Conservation (phyloP, 2,113 vertebrate genomes). For the Synodontis membranacea region DNA sequence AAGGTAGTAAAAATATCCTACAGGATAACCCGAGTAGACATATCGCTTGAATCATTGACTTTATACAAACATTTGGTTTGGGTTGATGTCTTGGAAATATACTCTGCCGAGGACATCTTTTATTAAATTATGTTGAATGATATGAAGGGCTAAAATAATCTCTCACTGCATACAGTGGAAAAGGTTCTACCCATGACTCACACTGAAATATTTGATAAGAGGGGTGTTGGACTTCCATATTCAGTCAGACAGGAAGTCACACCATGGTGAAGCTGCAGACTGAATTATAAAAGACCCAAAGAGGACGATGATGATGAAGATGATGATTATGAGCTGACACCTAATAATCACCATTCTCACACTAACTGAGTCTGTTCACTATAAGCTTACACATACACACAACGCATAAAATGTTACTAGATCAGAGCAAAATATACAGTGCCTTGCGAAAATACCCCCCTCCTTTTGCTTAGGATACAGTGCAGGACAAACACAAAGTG, state of each 20-base stretch:
- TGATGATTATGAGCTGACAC: background rate
- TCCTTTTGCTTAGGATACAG: too few species aligned
- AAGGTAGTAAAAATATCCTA: background rate
- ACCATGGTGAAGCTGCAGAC: constrained; percentile 13
- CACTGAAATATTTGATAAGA: constrained; percentile 8
- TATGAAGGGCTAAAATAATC: background rate
- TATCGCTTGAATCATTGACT: background rate
- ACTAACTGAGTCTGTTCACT: background rate
- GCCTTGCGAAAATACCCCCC: too few species aligned
- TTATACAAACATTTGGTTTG: background rate
- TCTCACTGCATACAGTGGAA: background rate
- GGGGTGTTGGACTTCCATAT: constrained; percentile 5
- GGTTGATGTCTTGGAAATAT: background rate
- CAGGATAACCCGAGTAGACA: background rate
- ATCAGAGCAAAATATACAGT: background rate
- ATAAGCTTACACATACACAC: background rate
- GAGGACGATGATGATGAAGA: background rate
- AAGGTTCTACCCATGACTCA: background rate
- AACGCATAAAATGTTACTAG: background rate
- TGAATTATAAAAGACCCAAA: background rate
- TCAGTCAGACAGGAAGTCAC: constrained; percentile 5
- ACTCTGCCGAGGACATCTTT: background rate
- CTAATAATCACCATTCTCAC: background rate
- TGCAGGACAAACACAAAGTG: too few species aligned
- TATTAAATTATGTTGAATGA: background rate